Evolutionary conservation across 2,797 vertebrate species (phyloP).

Genomic region (Dendrocincla tyrannina): DNA sequence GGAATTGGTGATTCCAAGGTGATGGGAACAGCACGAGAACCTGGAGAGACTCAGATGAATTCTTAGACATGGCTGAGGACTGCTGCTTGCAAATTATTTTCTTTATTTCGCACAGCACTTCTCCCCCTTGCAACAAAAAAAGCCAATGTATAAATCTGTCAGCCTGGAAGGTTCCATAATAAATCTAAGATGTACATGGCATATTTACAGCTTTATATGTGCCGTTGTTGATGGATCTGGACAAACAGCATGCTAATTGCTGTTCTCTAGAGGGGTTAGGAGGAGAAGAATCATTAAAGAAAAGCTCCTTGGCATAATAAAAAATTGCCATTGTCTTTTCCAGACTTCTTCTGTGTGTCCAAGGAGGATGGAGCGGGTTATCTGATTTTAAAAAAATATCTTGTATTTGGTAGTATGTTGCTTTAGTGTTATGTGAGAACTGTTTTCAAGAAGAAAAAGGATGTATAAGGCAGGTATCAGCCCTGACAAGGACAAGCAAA

Average conservation of each 20-base stretch:
- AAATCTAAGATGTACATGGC: not conserved
- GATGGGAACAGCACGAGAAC: not conserved
- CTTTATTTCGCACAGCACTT: not conserved
- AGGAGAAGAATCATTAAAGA: conserved; percentile 29
- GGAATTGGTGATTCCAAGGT: not conserved
- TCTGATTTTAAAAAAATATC: not conserved
- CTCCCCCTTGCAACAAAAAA: not conserved
- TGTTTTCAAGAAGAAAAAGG: not conserved
- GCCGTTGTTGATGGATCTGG: conserved; percentile 29
- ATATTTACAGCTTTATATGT: not conserved
- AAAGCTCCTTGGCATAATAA: not conserved
- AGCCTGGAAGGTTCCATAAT: not conserved
- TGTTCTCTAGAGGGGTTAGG: conserved; percentile 12
- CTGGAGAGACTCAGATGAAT: not conserved
- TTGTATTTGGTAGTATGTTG: not conserved
- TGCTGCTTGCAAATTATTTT: not conserved
- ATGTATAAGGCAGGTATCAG: not conserved
- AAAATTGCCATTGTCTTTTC: not conserved
- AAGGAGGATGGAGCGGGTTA: not conserved
- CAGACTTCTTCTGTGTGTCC: not conserved
- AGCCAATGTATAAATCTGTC: not conserved
- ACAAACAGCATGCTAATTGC: conserved; percentile 40
- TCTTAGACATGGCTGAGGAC: not conserved
- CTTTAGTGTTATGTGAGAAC: not conserved
- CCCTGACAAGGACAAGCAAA: not conserved